phyloP scores from a whole-genome alignment of 1,140 invertebrate species.

The Saccostrea cuccullata region DNA sequence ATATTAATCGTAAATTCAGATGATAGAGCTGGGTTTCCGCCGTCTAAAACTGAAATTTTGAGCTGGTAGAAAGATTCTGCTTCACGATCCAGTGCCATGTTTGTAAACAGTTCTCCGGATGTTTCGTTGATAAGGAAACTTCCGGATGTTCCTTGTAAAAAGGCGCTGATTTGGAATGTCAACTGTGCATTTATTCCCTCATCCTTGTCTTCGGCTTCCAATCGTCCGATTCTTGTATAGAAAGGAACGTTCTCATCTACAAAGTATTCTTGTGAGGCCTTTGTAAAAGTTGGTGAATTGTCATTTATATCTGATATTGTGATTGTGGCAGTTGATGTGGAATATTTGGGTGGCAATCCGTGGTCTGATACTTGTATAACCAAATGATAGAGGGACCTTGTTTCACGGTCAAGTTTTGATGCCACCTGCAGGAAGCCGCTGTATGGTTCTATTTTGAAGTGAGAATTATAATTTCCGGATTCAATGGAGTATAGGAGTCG shows the following conservation, averaged over 20 bases:
- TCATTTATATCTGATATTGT: slow-evolving; percentile 60
- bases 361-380: slow-evolving; percentile 50
- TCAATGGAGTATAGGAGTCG: slow-evolving; percentile 44
- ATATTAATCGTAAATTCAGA: slow-evolving; percentile 43
- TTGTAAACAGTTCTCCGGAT: slow-evolving; percentile 58
- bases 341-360: slow-evolving; percentile 38
- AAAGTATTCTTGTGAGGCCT: slow-evolving; percentile 46
- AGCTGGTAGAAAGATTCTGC: slow-evolving; percentile 48
- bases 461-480: slow-evolving; percentile 39
- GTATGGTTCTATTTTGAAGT: slow-evolving; percentile 41
- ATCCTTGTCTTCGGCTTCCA: slow-evolving; percentile 64
- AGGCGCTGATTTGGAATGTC: slow-evolving; percentile 56
- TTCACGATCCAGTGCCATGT: slow-evolving; percentile 57
- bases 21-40: slow-evolving; percentile 32
- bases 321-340: slow-evolving; percentile 53
- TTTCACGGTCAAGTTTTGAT: slow-evolving; percentile 52
- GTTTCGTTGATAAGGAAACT: slow-evolving; percentile 54
- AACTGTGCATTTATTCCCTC: slow-evolving; percentile 57
- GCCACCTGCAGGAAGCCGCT: slow-evolving; percentile 53
- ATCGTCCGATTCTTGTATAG: slow-evolving; percentile 46
- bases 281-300: slow-evolving; percentile 48
- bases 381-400: slow-evolving; percentile 45
- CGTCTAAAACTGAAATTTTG: slow-evolving; percentile 51
- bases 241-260: slow-evolving; percentile 60
- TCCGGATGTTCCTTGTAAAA: slow-evolving; percentile 46